Evolutionary conservation across 2,888 invertebrate species (phyloP), one percentile per base, ranked within the genome.

Genomic region (Timandra comae): DNA sequence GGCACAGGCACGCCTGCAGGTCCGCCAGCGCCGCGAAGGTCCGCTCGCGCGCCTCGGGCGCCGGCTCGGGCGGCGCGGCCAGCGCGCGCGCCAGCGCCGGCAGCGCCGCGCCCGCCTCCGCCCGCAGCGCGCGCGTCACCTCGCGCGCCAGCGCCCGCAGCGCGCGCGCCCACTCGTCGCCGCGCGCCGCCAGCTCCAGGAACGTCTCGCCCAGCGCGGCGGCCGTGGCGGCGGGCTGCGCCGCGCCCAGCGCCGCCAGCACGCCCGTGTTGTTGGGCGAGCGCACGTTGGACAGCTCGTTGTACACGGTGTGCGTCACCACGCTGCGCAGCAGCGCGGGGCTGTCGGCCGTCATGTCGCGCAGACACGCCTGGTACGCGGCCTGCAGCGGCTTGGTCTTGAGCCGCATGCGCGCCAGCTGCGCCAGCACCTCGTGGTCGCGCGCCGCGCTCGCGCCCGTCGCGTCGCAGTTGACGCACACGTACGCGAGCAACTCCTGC

Each of bases 261-360:
- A 98, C 93, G 7, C 95, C 91, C 92, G 98, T 94, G 78, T 98
- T 98, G 85, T 97, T 98, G 0, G 96, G 95, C 79, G 97, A 97
- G 38, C 98, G 90, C 13, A 93, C 91, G 61, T 93, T 93, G 0
- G 97, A 96, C 47, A 98, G 81, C 84, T 98, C 98, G 77, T 98
- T 98, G 86, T 96, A 97, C 36, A 98, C 93, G 0, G 96, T 96
- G 64, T 95, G 94, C 52, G 96, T 96, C 50, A 98, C 84, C 41
- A 97, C 90, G 19, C 94, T 92, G 38, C 91, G 90, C 32, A 98
- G 79, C 62, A 97, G 94, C 12, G 94, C 94, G 0, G 93, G 91
- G 61, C 95, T 94, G 30, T 94, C 90, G 7, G 90, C 89, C 24
- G 98, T 91, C 87, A 98, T 90, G 75, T 98, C 98, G 59, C 96